Evolutionary conservation across 2,113 vertebrate genomes (phyloP), one percentile per base, ranked within the genome.

Genomic region (Seriola rivoliana): DNA sequence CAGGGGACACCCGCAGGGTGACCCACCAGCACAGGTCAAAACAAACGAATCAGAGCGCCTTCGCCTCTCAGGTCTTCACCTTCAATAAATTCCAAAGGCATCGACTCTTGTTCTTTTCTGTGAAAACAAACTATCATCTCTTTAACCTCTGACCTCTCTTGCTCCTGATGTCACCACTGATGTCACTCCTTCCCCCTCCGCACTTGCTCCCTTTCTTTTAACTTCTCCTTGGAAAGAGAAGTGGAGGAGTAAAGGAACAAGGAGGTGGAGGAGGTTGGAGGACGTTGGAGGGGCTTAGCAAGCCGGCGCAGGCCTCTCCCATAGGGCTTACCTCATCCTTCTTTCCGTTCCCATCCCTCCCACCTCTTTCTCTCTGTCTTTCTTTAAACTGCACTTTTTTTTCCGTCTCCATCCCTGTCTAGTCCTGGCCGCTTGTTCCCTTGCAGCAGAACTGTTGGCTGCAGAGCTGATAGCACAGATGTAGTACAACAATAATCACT

Each of bases 271-370:
- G 87, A 82, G 80, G 66, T 69, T 64, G 34, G 29, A 29, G 29
- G 29, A 29, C 29, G 66, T 70, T 64, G 34, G 66, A 73, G 71
- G 77, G 81, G 44, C 80, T 86, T 75, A 79, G 67, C 52, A 25
- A 84, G 75, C 87, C 73, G 23, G 60, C 8, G 16, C 42, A 58
- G 74, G 44, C 72, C 80, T 88, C 79, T 90, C 90, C 88, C 89
- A 87, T 52, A 83, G 71, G 80, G 23, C 77, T 91, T 85, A 93
- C 88, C 86, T 94, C 90, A 89, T 90, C 81, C 76, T 81, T 84
- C 89, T 91, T 90, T 93, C 89, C 83, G 50, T 91, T 89, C 88
- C 82, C 82, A 87, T 90, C 84, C 86, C 83, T 85, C 84, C 86
- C 85, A 71, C 82, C 71, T 63, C 80, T 76, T 68, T 79, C 72